phyloP scores from a whole-genome alignment of 1,140 invertebrate genomes.

The Pseudomyrmex concolor region DNA sequence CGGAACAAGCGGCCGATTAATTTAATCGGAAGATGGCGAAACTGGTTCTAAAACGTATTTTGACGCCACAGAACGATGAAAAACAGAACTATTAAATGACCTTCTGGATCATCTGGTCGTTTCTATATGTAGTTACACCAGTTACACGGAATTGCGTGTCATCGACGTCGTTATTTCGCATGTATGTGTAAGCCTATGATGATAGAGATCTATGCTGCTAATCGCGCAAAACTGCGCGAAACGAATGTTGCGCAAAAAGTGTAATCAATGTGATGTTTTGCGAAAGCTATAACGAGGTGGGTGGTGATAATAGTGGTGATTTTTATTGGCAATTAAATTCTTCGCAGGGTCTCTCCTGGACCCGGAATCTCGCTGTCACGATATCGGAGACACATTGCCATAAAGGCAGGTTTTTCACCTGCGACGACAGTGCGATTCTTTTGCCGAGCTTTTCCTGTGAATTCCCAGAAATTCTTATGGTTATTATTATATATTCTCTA shows the following conservation, averaged over 20 bases:
- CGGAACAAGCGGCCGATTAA: too few relatives aligned
- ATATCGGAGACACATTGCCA: background rate
- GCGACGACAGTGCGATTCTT: background rate
- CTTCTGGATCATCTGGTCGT: background rate
- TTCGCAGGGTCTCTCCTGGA: background rate
- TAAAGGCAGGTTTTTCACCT: background rate
- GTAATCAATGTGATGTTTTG: slow-evolving; percentile 84
- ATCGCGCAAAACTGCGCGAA: slow-evolving; percentile 48
- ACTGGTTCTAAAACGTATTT: too few relatives aligned
- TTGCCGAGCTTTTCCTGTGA: background rate
- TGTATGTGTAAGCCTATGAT: background rate
- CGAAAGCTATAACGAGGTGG: slow-evolving; percentile 82
- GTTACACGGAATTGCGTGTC: background rate
- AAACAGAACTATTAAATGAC: too few relatives aligned
- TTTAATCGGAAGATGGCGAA: too few relatives aligned
- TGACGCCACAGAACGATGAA: too few relatives aligned
- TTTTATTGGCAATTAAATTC: background rate
- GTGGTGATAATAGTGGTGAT: slow-evolving; percentile 47
- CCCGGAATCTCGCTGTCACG: background rate
- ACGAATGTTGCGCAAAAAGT: slow-evolving; percentile 63
- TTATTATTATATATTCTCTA: background rate
- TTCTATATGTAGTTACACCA: background rate
- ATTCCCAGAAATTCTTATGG: background rate
- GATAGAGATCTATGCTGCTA: slow-evolving; percentile 17
- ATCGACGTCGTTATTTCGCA: background rate